phyloP scores from a whole-genome alignment of 2,113 vertebrate genomes.

The Abramis brama region DNA sequence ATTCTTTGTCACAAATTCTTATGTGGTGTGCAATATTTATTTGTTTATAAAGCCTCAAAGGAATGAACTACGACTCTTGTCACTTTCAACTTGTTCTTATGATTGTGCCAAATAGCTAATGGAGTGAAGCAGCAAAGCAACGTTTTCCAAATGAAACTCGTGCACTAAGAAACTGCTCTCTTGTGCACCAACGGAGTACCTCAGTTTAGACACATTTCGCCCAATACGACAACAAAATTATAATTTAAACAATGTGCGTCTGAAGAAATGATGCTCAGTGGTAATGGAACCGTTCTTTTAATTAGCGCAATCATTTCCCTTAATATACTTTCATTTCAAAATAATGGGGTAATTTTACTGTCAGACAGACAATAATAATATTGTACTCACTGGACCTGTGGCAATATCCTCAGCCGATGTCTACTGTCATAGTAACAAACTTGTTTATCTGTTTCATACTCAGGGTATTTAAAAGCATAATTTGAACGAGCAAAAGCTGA shows the following conservation, averaged over 20 bases:
- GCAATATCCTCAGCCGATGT: slow-evolving; percentile 27
- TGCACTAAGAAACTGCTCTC: background rate
- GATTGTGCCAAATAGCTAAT: slow-evolving; percentile 77
- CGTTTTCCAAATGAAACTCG: slow-evolving; percentile 73
- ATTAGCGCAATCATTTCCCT: slow-evolving; percentile 64
- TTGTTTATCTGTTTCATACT: background rate
- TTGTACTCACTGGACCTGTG: slow-evolving; percentile 12
- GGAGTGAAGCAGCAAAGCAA: slow-evolving; percentile 70
- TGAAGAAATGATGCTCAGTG: slow-evolving; percentile 60
- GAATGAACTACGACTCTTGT: slow-evolving; percentile 70
- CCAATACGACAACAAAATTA: background rate
- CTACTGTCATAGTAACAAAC: slow-evolving; percentile 20
- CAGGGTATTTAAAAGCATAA: background rate
- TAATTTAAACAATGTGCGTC: slow-evolving; percentile 56
- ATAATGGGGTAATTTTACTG: slow-evolving; percentile 43
- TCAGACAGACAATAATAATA: slow-evolving; percentile 15
- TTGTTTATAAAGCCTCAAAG: slow-evolving; percentile 65
- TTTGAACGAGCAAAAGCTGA: background rate
- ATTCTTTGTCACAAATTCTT: background rate
- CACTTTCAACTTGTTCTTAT: slow-evolving; percentile 69
- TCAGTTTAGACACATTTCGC: background rate
- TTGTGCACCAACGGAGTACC: background rate
- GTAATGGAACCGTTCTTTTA: slow-evolving; percentile 67
- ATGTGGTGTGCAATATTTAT: slow-evolving; percentile 56
- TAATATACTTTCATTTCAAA: slow-evolving; percentile 47